Base-by-base conservation (phyloP, 2,888 invertebrate genomes). In the Elmis aenea region DNA sequence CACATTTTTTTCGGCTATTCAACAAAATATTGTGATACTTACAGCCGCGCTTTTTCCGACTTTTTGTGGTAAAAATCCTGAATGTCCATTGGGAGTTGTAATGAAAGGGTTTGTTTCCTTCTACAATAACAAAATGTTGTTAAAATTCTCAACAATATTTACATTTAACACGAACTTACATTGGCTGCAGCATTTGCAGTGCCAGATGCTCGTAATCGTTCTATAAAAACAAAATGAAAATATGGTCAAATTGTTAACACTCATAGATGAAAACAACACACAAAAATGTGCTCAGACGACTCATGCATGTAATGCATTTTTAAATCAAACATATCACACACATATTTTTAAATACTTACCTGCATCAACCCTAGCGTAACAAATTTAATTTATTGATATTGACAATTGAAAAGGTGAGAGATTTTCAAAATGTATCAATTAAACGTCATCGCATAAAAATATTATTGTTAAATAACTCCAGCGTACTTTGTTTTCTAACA, bases 21-120 rank as follows among this genome's bases (percentile, higher is more conserved):
- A n/a, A n/a, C n/a, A 12, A 26, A 5, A 13, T 8, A 11, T 12
- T 13, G 13, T 26, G 1, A 41, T 34, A 55, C 62, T 61, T 66
- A 74, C 74, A 20, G 69, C 59, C 39, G 71, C 57, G 53, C 64
- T 72, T 56, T 92, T 91, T 30, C 91, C 91, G 48, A 89, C 81
- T 74, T 93, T 94, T 66, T 93, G 92, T 6, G 95, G 95, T 50
- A 87, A 85, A 69, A 94, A 95, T 38, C 85, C 85, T 21, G 93
- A 87, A 71, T 94, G 91, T 24, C 92, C 90, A 74, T 91, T 91
- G 48, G 85, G 80, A 30, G 89, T 86, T 43, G 85, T 82, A 27
- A 88, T 74, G 68, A 95, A 95, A 11, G 94, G 93, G 65, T 84
- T 91, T 49, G 85, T 62, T 52, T 77, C 77, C 67, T 77, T 77